Base-by-base conservation (phyloP, 2,113 vertebrate species). In the Pseudopipra pipra region DNA sequence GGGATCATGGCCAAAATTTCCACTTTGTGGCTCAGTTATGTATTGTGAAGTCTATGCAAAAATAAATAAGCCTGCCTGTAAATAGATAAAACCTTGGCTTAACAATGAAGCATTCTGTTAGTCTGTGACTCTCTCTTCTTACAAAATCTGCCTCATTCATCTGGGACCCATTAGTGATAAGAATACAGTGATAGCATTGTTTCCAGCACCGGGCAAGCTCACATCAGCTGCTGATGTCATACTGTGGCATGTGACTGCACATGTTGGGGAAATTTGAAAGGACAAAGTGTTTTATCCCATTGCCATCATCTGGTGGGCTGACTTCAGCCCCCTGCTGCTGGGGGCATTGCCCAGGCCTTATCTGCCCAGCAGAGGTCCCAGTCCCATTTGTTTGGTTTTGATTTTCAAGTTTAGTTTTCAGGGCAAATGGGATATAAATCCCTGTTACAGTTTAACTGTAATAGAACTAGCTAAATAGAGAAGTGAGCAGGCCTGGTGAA, bases 141-240 rank as follows among this genome's bases (percentile, higher is more conserved):
- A 19, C 2, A 37, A 65, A 85, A 49, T 44, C 20, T n/a, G 28
- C 23, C 77, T 72, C 4, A 1, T 85, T 92, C 47, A 74, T 93
- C 61, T 63, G 52, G 75, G 46, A 55, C 37, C 35, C 9, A 19
- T 58, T 76, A 83, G 25, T 51, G 75, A 33, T 61, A 65, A 72
- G 47, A 85, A 21, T 33, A 87, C 74, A 95, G 51, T 14, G 54
- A 72, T 71, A 67, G n/a, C 80, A 93, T 95, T 95, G 87, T 91
- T 90, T 63, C 71, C 43, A 86, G 39, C 39, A 52, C 28, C 10
- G 49, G 33, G 39, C 54, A 56, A 88, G 20, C 52, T 92, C n/a
- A 16, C 56, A 43, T 65, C 31, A 91, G 66, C 84, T 91, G 72
- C 77, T 2, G 11, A 2, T 44, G 59, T 84, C 61, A 35, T 63